Percentiles rank a stretch among this genome's conserved stretches.
These are phyloP conservation scores for Emesis castigata DNA, from an alignment of 2,888 invertebrate species.

Conservation along the genomic window DNA sequence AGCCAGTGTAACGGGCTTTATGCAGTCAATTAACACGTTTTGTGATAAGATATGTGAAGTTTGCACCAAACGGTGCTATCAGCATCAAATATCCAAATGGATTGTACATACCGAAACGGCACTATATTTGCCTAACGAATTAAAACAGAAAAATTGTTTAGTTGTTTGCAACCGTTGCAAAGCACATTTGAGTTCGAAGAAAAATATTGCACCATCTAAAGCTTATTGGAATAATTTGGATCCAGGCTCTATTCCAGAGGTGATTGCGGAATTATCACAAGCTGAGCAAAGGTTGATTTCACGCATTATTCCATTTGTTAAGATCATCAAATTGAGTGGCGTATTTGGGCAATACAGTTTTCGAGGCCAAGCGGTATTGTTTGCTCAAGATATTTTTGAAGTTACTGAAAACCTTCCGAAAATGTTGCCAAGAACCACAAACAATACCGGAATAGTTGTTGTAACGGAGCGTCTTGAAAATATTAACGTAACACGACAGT, in stretches of 20 bases:
- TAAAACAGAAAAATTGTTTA: conserved; percentile 43
- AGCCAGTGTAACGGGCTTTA: not conserved
- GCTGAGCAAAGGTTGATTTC: conserved; percentile 57
- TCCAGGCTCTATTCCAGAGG: conserved; percentile 61
- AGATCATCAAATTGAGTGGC: conserved; percentile 52
- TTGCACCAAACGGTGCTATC: conserved; percentile 52
- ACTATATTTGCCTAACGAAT: conserved; percentile 48
- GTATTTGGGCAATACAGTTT: conserved; percentile 61
- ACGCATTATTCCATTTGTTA: conserved; percentile 63
- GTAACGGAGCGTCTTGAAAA: conserved; percentile 45
- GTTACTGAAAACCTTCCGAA: conserved; percentile 34
- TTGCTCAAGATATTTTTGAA: conserved; percentile 25
- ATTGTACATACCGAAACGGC: conserved; percentile 34
- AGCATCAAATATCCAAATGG: conserved; percentile 38
- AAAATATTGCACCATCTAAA: conserved; percentile 58
- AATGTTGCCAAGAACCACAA: conserved; percentile 43
- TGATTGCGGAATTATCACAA: conserved; percentile 50
- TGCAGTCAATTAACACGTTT: conserved; percentile 34
- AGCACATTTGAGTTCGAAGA: conserved; percentile 54
- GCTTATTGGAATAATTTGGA: conserved; percentile 66
- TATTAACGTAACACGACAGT: conserved; percentile 29
- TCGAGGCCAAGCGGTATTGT: conserved; percentile 59
- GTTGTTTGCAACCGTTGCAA: conserved; percentile 52
- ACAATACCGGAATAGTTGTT: conserved; percentile 36
- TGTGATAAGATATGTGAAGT: conserved; percentile 52